Percentiles rank a stretch among this genome's conserved stretches.
Evolutionary conservation across 2,113 vertebrate species (phyloP).

Genomic region (Stomatorhinus ivindoensis): DNA sequence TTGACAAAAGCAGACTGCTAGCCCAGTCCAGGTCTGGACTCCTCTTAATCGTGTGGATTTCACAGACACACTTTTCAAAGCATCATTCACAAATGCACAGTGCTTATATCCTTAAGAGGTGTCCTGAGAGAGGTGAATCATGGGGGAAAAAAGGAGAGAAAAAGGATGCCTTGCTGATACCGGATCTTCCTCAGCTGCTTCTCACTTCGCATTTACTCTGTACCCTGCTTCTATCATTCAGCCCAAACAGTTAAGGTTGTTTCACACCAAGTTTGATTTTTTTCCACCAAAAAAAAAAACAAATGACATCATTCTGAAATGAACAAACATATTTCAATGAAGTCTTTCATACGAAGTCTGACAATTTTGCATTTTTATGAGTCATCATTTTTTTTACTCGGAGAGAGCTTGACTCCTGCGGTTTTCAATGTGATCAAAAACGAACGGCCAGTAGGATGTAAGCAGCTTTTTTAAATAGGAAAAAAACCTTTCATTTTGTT

Average conservation of each 20-base stretch:
- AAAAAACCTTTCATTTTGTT: neutral
- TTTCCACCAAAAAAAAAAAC: neutral
- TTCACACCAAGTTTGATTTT: neutral
- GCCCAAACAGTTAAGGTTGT: neutral
- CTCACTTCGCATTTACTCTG: neutral
- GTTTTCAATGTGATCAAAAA: too few relatives aligned
- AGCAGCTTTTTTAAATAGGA: neutral
- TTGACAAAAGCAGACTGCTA: neutral
- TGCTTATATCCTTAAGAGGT: neutral
- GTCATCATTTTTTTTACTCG: neutral
- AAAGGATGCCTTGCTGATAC: neutral
- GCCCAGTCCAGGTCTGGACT: neutral
- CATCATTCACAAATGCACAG: neutral
- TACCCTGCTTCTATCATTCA: neutral
- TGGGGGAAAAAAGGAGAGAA: neutral
- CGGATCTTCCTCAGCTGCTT: neutral
- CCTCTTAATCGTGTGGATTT: neutral
- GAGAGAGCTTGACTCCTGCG: neutral
- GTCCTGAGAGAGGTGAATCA: neutral
- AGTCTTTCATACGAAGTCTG: neutral
- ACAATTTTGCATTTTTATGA: neutral
- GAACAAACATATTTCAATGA: neutral
- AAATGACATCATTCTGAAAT: neutral
- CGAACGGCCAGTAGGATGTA: neutral
- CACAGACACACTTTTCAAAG: neutral